Percentiles rank a stretch among this genome's conserved stretches.
Conservation (phyloP, 2,113 vertebrate species). For the Menidia beryllina region DNA sequence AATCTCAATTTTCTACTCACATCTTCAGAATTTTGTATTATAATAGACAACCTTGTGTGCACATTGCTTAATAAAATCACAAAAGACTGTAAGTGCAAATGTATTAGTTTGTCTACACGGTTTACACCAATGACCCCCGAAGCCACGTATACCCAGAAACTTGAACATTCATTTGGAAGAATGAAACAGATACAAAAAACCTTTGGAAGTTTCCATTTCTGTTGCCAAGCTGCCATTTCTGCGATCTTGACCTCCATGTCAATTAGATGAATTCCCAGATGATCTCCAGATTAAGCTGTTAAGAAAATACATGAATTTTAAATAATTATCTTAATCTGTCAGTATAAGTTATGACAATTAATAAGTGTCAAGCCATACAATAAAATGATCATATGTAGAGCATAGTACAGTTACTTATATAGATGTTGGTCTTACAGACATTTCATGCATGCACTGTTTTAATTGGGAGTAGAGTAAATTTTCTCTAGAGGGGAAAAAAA, state of each 20-base stretch:
- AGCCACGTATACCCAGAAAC: slow-evolving; percentile 1
- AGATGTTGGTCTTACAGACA: too few species aligned
- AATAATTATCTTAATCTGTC: background rate
- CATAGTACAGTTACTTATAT: slow-evolving; percentile 11
- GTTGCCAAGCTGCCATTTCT: background rate
- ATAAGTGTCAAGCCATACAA: slow-evolving; percentile 20
- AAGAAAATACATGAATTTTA: slow-evolving; percentile 2
- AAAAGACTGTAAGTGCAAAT: background rate
- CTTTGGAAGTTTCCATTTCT: background rate
- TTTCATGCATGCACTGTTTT: background rate
- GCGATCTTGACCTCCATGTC: background rate
- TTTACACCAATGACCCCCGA: background rate
- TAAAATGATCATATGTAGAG: background rate
- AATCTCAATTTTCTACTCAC: background rate
- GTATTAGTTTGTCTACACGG: background rate
- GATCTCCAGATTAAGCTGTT: background rate
- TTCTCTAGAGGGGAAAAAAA: background rate
- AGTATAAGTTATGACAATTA: slow-evolving; percentile 26
- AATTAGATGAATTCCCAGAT: background rate
- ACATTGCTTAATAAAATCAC: background rate
- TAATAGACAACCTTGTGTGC: background rate
- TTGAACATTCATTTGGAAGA: background rate
- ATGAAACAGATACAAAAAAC: background rate
- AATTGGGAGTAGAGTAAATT: background rate
- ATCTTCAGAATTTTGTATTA: background rate